Conservation (phyloP, 2,888 invertebrate genomes). For the Aphidius colemani region DNA sequence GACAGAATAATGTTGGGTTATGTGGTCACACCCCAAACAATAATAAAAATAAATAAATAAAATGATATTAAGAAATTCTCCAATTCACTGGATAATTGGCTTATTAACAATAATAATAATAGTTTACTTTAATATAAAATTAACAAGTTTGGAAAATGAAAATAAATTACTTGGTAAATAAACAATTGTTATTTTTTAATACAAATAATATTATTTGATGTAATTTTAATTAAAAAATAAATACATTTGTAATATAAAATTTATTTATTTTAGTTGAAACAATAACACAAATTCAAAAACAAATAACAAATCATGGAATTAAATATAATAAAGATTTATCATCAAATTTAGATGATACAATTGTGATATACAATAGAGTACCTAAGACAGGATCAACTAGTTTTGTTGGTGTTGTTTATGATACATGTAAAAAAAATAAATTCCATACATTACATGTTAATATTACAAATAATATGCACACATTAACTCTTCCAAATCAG, state of each 20-base stretch:
- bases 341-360: slow-evolving; percentile 61
- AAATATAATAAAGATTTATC: slow-evolving; percentile 32
- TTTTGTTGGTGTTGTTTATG: slow-evolving; percentile 90
- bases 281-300: slow-evolving; percentile 47
- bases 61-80: slow-evolving; percentile 52
- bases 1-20: too few relatives aligned
- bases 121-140: slow-evolving; percentile 57
- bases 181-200: slow-evolving; percentile 11
- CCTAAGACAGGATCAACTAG: slow-evolving; percentile 98
- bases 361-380: slow-evolving; percentile 93
- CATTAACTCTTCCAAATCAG: slow-evolving; percentile 92
- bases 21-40: too few relatives aligned
- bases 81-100: slow-evolving; percentile 52
- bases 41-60: slow-evolving; percentile 11
- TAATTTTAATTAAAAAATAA: slow-evolving; percentile 5
- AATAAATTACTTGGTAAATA: slow-evolving; percentile 56
- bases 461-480: slow-evolving; percentile 93
- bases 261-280: slow-evolving; percentile 48
- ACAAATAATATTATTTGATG: slow-evolving; percentile 1
- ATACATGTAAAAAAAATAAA: slow-evolving; percentile 78
- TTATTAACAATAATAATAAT: slow-evolving; percentile 51
- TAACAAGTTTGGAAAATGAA: slow-evolving; percentile 55
- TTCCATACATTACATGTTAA: slow-evolving; percentile 93
- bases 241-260: not conserved
- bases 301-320: slow-evolving; percentile 39